Evolutionary conservation across 1,140 invertebrate species (phyloP).

Genomic region (Lordiphosa collinella): DNA sequence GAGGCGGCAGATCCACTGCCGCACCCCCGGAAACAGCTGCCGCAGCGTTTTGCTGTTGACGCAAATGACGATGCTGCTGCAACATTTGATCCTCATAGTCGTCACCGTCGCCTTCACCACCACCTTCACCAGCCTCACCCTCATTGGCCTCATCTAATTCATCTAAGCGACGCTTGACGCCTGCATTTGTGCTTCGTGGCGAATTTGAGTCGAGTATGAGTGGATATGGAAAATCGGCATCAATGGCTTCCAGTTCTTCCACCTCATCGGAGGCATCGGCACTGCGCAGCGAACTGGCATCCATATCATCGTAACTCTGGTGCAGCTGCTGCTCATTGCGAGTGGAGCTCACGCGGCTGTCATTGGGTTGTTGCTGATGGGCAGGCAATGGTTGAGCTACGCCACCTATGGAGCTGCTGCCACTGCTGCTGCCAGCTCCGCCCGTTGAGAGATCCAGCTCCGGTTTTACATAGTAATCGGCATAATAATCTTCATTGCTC

Average conservation of each 20-base stretch:
- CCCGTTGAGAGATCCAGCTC: slow-evolving; percentile 66
- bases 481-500: slow-evolving; percentile 59
- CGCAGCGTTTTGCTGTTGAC: slow-evolving; percentile 59
- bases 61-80: slow-evolving; percentile 72
- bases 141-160: slow-evolving; percentile 39
- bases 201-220: slow-evolving; percentile 72
- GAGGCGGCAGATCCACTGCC: slow-evolving; percentile 55
- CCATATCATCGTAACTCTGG: slow-evolving; percentile 62
- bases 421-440: slow-evolving; percentile 19
- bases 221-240: slow-evolving; percentile 75
- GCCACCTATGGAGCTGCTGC: slow-evolving; percentile 12
- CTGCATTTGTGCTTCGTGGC: slow-evolving; percentile 37
- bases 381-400: slow-evolving; percentile 52
- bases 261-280: slow-evolving; percentile 64
- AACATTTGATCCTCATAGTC: slow-evolving; percentile 76
- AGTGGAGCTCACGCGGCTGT: slow-evolving; percentile 72
- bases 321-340: slow-evolving; percentile 53
- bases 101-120: slow-evolving; percentile 44
- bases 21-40: slow-evolving; percentile 13
- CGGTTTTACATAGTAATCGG: slow-evolving; percentile 64
- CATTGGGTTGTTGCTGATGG: slow-evolving; percentile 65
- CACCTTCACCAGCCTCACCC: slow-evolving; percentile 16
- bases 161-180: slow-evolving; percentile 48
- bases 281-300: slow-evolving; percentile 22
- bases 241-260: slow-evolving; percentile 74